Evolutionary conservation across 2,888 invertebrate species (phyloP).

Genomic region (Sarcophaga variegata): DNA sequence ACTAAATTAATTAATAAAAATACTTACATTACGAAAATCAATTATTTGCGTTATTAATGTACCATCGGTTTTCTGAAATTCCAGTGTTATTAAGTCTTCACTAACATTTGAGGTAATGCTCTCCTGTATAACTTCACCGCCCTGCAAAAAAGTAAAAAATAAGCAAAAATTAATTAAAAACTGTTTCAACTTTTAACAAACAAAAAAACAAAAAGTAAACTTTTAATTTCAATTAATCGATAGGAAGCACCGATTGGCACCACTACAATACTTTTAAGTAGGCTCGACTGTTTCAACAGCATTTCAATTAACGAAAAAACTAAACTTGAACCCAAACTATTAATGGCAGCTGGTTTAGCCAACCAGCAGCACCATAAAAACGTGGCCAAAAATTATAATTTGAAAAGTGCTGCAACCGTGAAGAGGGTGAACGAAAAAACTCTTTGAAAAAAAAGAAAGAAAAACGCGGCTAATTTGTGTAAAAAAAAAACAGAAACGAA

Average conservation of each 20-base stretch:
- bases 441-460: background rate
- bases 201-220: constrained; percentile 3
- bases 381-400: constrained; percentile 49
- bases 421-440: background rate
- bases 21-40: constrained; percentile 95
- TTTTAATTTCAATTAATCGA: constrained; percentile 57
- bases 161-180: constrained; percentile 22
- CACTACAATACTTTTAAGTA: constrained; percentile 2
- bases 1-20: background rate
- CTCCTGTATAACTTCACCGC: constrained; percentile 96
- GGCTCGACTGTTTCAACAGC: constrained; percentile 25
- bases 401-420: constrained; percentile 16
- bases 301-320: constrained; percentile 48
- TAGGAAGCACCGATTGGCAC: constrained; percentile 29
- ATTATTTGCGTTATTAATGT: constrained; percentile 95
- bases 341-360: constrained; percentile 1
- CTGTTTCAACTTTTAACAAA: background rate
- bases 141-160: constrained; percentile 84
- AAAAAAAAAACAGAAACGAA: no score
- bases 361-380: constrained; percentile 40
- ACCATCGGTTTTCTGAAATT: constrained; percentile 95
- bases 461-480: background rate
- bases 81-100: constrained; percentile 93
- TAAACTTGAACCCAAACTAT: constrained; percentile 42
- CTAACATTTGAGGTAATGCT: constrained; percentile 95